Evolutionary conservation across 2,888 invertebrate species (phyloP).

Genomic region (Bombylius major): DNA sequence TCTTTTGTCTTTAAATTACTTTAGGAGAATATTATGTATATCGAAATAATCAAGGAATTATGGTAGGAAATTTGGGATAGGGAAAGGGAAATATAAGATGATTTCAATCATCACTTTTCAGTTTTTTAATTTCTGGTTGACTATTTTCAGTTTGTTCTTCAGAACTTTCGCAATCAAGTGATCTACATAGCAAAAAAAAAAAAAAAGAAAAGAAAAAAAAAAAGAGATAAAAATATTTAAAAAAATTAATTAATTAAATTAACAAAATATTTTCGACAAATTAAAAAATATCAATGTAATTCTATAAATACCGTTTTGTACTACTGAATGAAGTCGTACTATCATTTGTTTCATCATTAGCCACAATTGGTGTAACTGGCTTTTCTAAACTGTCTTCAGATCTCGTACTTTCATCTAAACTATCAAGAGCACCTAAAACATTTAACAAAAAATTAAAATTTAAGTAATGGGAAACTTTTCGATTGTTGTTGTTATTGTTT

Average conservation of each 20-base stretch:
- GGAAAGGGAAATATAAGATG: not conserved
- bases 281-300: not conserved
- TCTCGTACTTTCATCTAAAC: constrained; percentile 57
- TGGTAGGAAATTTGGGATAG: too few species aligned
- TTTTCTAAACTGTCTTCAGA: constrained; percentile 62
- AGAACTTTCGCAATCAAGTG: constrained; percentile 20
- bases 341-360: constrained; percentile 22
- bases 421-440: constrained; percentile 21
- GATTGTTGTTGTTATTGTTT: constrained; percentile 14
- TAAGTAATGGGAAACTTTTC: not conserved
- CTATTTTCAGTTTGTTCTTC: constrained; percentile 21
- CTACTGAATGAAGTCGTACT: constrained; percentile 22
- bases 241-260: not conserved
- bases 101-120: constrained; percentile 33
- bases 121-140: constrained; percentile 33
- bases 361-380: constrained; percentile 43
- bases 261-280: not conserved
- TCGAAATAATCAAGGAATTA: too few species aligned
- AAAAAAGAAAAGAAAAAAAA: not conserved
- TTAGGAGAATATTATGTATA: too few species aligned
- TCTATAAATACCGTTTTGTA: constrained; percentile 18
- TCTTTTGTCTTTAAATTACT: too few species aligned
- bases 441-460: not conserved
- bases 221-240: not conserved
- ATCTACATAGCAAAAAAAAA: constrained; percentile 12